These are phyloP conservation scores for Fistularia commersonii DNA, from an alignment of 2,797 vertebrate species.

Conservation along the genomic window DNA sequence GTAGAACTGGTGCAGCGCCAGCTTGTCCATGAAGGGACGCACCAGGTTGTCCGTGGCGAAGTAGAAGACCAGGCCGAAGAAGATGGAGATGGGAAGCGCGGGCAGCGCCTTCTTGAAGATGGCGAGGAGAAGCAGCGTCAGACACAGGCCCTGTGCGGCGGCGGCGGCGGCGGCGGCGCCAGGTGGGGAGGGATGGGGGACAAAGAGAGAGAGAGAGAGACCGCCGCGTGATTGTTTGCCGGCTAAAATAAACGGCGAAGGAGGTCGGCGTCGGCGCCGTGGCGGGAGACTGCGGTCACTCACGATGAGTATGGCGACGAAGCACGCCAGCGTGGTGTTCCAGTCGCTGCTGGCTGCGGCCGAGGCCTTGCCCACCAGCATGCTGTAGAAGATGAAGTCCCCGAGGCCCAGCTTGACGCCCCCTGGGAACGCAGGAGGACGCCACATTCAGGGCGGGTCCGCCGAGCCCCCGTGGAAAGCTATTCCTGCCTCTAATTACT, in stretches of 20 bases:
- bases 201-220: constrained; percentile 10
- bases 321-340: constrained; percentile 98
- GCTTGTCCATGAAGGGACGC: constrained; percentile 95
- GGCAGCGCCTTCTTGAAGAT: constrained; percentile 99
- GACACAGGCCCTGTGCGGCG: constrained; percentile 87
- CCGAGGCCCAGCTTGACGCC: constrained; percentile 96
- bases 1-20: constrained; percentile 97
- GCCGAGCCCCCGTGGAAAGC: constrained; percentile 22
- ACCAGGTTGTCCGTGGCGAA: constrained; percentile 98
- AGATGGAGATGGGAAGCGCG: constrained; percentile 97
- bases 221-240: constrained; percentile 16
- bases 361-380: constrained; percentile 97
- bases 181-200: background rate
- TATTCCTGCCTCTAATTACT: constrained; percentile 57
- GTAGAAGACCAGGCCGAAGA: constrained; percentile 97
- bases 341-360: constrained; percentile 95
- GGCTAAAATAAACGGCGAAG: background rate
- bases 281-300: constrained; percentile 65
- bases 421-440: constrained; percentile 74
- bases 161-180: constrained; percentile 4
- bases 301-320: constrained; percentile 98
- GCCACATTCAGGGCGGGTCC: constrained; percentile 43
- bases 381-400: constrained; percentile 99
- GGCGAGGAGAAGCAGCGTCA: constrained; percentile 94
- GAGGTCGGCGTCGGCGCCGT: background rate